A percentile compares a stretch with the other conserved stretches of the same genome.
Conservation (phyloP, 2,888 invertebrate genomes). For the Catocala fraxini region DNA sequence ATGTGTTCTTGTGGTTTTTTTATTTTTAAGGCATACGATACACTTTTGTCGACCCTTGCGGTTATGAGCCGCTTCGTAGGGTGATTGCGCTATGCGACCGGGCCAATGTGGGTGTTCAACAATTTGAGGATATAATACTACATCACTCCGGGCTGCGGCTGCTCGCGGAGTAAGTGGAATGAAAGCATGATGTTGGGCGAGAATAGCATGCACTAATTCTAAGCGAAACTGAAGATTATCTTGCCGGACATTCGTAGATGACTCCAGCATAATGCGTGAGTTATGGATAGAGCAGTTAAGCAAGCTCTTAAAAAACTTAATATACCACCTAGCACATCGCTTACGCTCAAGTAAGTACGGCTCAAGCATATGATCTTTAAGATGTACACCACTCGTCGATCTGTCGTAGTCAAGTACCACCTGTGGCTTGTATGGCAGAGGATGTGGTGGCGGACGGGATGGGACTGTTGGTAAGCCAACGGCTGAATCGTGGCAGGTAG, state of each 20-base stretch:
- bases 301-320: slow-evolving; percentile 22
- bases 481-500: slow-evolving; percentile 29
- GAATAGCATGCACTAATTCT: not conserved
- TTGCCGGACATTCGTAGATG: not conserved
- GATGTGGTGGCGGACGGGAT: not conserved
- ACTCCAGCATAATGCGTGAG: not conserved
- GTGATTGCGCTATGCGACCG: too few species aligned
- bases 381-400: slow-evolving; percentile 24
- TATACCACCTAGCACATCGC: slow-evolving; percentile 30
- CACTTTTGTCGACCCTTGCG: not conserved
- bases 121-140: too few species aligned
- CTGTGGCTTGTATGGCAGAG: not conserved
- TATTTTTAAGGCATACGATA: not conserved
- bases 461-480: not conserved
- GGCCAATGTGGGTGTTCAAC: too few species aligned
- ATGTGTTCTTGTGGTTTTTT: slow-evolving; percentile 9
- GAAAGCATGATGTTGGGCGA: not conserved
- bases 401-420: slow-evolving; percentile 5
- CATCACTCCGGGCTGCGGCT: too few species aligned
- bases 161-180: not conserved
- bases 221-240: not conserved
- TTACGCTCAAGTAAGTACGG: slow-evolving; percentile 34
- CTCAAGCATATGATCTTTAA: slow-evolving; percentile 19
- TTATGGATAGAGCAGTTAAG: not conserved
- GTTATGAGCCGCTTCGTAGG: not conserved